phyloP scores from a whole-genome alignment of 2,113 vertebrate genomes.

The Calypte anna region DNA sequence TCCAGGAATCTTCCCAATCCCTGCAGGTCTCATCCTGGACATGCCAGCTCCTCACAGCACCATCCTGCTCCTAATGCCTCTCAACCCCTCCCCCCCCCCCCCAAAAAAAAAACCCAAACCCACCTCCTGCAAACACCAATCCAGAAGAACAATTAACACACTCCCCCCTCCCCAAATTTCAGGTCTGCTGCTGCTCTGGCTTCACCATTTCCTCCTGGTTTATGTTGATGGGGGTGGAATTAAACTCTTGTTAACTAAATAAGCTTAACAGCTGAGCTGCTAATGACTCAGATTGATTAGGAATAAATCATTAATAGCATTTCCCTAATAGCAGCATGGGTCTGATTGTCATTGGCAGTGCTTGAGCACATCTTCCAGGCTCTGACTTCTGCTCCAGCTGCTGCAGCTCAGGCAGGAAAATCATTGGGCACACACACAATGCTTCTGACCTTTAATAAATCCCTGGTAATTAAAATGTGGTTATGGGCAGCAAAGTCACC shows the following conservation, averaged over 20 bases:
- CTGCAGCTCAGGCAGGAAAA: slow-evolving; percentile 31
- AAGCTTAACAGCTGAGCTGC: not conserved
- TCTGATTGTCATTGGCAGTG: not conserved
- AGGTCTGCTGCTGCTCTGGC: not conserved
- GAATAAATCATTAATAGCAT: not conserved
- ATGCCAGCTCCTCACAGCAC: not conserved
- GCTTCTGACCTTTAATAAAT: slow-evolving; percentile 55
- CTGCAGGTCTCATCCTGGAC: not conserved
- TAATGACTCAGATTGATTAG: not conserved
- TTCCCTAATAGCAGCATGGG: not conserved
- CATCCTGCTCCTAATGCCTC: not conserved
- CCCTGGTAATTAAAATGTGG: slow-evolving; percentile 47
- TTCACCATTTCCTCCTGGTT: not conserved
- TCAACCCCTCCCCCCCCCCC: too few species aligned
- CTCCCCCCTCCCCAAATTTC: not conserved
- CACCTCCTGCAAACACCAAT: not conserved
- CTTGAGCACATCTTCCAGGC: not conserved
- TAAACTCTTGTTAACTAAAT: not conserved
- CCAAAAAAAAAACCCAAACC: too few species aligned
- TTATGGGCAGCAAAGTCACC: slow-evolving; percentile 24
- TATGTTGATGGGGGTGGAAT: not conserved
- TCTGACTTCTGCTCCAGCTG: not conserved
- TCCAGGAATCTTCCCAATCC: not conserved
- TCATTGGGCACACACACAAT: slow-evolving; percentile 24
- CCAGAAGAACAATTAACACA: not conserved